Evolutionary conservation across 2,888 invertebrate genomes (phyloP).

Genomic region (Eudasyphora cyanicolor): DNA sequence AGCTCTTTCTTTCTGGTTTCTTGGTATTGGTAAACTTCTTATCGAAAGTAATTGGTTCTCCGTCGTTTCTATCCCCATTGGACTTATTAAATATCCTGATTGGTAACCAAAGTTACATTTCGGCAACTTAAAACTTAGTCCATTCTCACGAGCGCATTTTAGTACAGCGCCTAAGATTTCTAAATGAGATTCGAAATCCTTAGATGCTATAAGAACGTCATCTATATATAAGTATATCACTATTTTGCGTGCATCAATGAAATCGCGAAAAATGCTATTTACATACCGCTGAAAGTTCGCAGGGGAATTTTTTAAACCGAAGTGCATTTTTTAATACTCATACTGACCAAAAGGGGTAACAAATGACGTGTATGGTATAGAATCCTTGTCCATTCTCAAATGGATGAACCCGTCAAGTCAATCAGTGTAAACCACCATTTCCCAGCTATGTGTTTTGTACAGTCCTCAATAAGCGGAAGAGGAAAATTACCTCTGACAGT

Average conservation of each 20-base stretch:
- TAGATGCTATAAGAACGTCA: too few relatives aligned
- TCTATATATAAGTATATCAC: too few relatives aligned
- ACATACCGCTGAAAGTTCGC: not conserved
- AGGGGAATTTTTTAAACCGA: conserved; percentile 3
- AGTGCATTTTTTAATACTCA: conserved; percentile 16
- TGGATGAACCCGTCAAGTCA: conserved; percentile 22
- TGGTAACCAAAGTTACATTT: not conserved
- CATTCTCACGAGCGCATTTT: not conserved
- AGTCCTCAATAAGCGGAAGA: conserved; percentile 22
- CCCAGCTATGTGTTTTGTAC: conserved; percentile 4
- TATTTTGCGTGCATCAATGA: not conserved
- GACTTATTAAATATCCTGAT: not conserved
- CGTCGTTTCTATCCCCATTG: not conserved
- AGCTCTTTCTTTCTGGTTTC: not conserved
- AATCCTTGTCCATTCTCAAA: conserved; percentile 5
- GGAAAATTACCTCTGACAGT: conserved; percentile 31
- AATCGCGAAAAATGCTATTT: not conserved
- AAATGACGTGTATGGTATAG: conserved; percentile 27
- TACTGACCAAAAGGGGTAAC: conserved; percentile 35
- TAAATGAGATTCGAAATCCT: too few relatives aligned
- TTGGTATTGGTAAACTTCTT: conserved; percentile 13
- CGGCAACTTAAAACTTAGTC: not conserved
- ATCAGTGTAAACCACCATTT: conserved; percentile 27
- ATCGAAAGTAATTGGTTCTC: not conserved
- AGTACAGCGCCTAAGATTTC: too few relatives aligned